These are phyloP conservation scores for Lepidocyrtoides sp. DNA, from an alignment of 2,888 invertebrate genomes.

Conservation along the genomic window DNA sequence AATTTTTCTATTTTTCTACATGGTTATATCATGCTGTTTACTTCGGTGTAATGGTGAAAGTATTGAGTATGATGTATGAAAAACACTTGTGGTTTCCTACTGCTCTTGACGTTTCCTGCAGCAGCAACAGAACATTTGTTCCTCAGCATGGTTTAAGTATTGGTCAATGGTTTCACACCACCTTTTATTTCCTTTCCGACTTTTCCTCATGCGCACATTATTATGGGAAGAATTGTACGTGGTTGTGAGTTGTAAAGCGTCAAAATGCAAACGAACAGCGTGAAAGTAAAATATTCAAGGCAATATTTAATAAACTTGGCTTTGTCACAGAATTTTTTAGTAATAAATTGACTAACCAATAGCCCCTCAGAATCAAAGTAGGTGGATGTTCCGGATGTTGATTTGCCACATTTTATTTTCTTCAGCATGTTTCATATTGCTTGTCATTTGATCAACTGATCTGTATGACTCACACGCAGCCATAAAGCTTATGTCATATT, in stretches of 20 bases:
- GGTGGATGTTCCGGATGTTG: not conserved
- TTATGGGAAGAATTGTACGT: no score
- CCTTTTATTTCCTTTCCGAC: no score
- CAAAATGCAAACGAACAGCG: no score
- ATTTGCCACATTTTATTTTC: not conserved
- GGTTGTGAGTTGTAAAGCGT: no score
- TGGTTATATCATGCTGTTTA: constrained; percentile 76
- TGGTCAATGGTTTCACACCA: no score
- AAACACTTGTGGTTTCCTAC: constrained; percentile 32
- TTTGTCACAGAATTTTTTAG: no score
- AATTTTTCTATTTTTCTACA: constrained; percentile 64
- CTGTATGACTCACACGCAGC: not conserved
- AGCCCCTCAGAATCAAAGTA: no score
- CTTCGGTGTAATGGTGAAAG: constrained; percentile 36
- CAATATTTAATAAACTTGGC: no score
- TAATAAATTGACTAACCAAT: no score
- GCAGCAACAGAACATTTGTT: not conserved
- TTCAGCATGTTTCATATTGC: not conserved
- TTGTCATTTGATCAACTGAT: not conserved
- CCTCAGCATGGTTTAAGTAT: no score
- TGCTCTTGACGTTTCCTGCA: not conserved
- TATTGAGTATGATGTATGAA: constrained; percentile 1
- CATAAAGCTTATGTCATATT: not conserved
- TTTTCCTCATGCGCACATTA: no score
- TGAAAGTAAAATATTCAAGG: no score